Percentiles rank a stretch among this genome's conserved stretches.
Evolutionary conservation across 2,797 vertebrate genomes (phyloP).

Genomic region (Acanthurus lineatus): DNA sequence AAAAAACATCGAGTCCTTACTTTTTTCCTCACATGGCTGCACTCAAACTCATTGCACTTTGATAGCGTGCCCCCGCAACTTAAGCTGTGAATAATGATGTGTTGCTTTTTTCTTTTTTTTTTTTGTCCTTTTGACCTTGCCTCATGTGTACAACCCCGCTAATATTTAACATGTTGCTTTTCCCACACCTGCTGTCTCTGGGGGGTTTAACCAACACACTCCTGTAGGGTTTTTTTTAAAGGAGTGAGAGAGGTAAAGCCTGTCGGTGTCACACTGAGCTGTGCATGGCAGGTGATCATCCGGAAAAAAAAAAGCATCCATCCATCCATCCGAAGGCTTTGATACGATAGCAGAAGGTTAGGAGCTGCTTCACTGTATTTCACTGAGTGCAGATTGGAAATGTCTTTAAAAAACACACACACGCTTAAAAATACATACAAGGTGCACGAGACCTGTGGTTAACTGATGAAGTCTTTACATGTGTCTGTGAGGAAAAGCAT

Average conservation of each 20-base stretch:
- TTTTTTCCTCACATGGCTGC: constrained; percentile 67
- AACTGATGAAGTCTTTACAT: constrained; percentile 34
- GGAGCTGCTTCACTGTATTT: constrained; percentile 2
- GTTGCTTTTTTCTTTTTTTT: constrained; percentile 45
- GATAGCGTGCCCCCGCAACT: constrained; percentile 62
- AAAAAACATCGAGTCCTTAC: constrained; percentile 53
- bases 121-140: constrained; percentile 68
- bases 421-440: background rate
- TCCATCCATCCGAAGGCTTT: constrained; percentile 25
- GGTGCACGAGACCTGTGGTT: background rate
- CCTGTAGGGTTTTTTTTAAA: background rate
- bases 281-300: constrained; percentile 42
- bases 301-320: constrained; percentile 25
- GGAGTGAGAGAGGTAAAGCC: constrained; percentile 4
- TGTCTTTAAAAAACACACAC: background rate
- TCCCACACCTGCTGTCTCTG: constrained; percentile 38
- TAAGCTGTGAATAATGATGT: constrained; percentile 72
- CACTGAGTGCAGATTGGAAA: background rate
- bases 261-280: constrained; percentile 44
- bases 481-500: constrained; percentile 43
- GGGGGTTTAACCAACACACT: constrained; percentile 19
- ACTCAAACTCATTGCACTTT: constrained; percentile 66
- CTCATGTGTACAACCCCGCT: constrained; percentile 21
- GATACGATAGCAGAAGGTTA: constrained; percentile 4
- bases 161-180: constrained; percentile 58